Conservation (phyloP, 1,140 invertebrate genomes). For the Hyposmocoma kahamanoa region DNA sequence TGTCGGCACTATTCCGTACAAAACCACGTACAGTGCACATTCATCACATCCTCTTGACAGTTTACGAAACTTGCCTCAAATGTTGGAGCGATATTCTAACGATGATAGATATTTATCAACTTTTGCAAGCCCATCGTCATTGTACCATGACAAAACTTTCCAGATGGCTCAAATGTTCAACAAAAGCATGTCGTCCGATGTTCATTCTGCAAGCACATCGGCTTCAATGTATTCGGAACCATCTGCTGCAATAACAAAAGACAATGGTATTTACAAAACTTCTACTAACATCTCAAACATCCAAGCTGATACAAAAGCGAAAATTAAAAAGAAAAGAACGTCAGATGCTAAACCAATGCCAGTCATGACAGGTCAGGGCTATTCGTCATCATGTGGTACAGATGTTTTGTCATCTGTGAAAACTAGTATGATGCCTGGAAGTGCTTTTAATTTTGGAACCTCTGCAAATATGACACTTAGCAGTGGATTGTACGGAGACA, state of each 20-base stretch:
- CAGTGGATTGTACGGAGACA: constrained; percentile 74
- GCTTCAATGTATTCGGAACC: constrained; percentile 46
- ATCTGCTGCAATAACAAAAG: constrained; percentile 41
- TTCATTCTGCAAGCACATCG: constrained; percentile 34
- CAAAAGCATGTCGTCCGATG: constrained; percentile 61
- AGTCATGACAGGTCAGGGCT: constrained; percentile 69
- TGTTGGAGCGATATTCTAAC: constrained; percentile 74
- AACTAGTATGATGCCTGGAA: constrained; percentile 77
- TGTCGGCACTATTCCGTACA: constrained; percentile 46
- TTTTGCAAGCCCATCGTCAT: constrained; percentile 51
- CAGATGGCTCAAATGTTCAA: constrained; percentile 72
- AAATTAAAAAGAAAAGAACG: constrained; percentile 46
- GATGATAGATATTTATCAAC: constrained; percentile 69
- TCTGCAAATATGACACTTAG: constrained; percentile 71
- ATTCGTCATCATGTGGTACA: constrained; percentile 33
- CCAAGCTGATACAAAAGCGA: constrained; percentile 36
- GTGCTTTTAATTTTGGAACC: constrained; percentile 81
- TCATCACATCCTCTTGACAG: constrained; percentile 56
- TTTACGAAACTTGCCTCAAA: constrained; percentile 75
- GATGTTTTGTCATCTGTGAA: constrained; percentile 61
- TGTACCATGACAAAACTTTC: constrained; percentile 68
- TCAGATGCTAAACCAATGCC: constrained; percentile 71
- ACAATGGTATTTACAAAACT: constrained; percentile 46
- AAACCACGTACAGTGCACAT: constrained; percentile 53
- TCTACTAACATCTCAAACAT: constrained; percentile 19